Base-by-base conservation (phyloP, 2,113 vertebrate species). In the Semnornis frantzii region DNA sequence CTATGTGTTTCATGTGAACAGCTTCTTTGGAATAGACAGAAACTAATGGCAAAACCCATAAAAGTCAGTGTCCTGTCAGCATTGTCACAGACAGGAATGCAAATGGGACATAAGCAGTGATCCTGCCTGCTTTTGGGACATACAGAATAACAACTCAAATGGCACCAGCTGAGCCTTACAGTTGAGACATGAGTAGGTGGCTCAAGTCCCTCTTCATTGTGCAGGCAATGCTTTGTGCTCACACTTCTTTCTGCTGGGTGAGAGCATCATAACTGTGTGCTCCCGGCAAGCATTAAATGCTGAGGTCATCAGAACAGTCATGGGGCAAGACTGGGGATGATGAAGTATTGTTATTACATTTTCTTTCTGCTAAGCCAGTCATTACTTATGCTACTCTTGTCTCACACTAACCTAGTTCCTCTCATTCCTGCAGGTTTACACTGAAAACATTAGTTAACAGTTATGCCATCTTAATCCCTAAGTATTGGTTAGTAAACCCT, bases 161-260 rank as follows among this genome's bases (percentile, higher is more conserved):
- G 3, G 33, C 42, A 33, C 20, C 27, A 31, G 8, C 20, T 16
- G 3, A 30, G 28, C 28, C n/a, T 68, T 87, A 58, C 70, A 52
- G 15, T 54, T 46, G 30, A 31, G 23, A 17, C 15, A 44, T 0
- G 1, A n/a, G 60, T 10, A 64, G 42, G 25, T 72, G 59, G 39
- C 55, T 65, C 10, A 33, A 72, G 44, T 5, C 23, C 8, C 30
- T 48, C 54, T 19, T 82, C 13, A 10, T 5, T 48, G 31, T 0
- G 37, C 0, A 2, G 58, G 70, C 37, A 52, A 11, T 25, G 30
- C 12, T 54, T 57, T 66, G 33, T 75, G 54, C 48, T 39, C 28
- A 24, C 48, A 15, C 23, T 24, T 48, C 7, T 76, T 54, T 24
- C 11, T 0, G 1, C 15, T 33, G 71, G 73, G 62, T 0, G 0